A percentile compares a stretch with the other conserved stretches of the same genome.
These are phyloP conservation scores for Capromys pilorides DNA, from an alignment of 2,797 vertebrate genomes.

Conservation along the genomic window DNA sequence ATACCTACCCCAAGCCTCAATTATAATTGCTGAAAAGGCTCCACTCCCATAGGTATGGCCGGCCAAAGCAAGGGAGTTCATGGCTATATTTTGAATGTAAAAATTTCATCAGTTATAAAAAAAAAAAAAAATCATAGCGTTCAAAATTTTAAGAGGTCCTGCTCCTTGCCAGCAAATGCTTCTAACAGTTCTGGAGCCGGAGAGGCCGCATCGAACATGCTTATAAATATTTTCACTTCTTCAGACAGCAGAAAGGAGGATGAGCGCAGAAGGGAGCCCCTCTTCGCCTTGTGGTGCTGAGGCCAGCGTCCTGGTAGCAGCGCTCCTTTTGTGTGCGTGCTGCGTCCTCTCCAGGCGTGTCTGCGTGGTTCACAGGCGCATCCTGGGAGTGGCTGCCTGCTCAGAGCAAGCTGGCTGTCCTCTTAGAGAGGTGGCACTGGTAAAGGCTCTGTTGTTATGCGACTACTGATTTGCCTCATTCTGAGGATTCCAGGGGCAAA, in stretches of 20 bases:
- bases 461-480: constrained; percentile 45
- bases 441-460: constrained; percentile 31
- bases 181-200: background rate
- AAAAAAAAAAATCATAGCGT: background rate
- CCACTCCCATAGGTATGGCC: background rate
- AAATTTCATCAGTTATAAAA: constrained; percentile 19
- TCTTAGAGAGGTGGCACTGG: background rate
- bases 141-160: background rate
- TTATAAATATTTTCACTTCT: constrained; percentile 8
- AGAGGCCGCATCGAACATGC: background rate
- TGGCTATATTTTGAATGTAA: background rate
- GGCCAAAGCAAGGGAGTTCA: background rate
- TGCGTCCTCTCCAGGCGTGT: constrained; percentile 55
- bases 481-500: constrained; percentile 51
- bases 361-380: background rate
- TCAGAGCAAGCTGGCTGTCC: background rate
- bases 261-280: background rate
- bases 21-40: constrained; percentile 10
- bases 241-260: background rate
- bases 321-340: constrained; percentile 65
- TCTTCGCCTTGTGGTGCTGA: background rate
- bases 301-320: background rate
- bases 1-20: background rate
- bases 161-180: background rate
- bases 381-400: background rate